These are phyloP conservation scores for Elephantulus edwardii DNA, from an alignment of 2,113 vertebrate species.

Conservation along the genomic window DNA sequence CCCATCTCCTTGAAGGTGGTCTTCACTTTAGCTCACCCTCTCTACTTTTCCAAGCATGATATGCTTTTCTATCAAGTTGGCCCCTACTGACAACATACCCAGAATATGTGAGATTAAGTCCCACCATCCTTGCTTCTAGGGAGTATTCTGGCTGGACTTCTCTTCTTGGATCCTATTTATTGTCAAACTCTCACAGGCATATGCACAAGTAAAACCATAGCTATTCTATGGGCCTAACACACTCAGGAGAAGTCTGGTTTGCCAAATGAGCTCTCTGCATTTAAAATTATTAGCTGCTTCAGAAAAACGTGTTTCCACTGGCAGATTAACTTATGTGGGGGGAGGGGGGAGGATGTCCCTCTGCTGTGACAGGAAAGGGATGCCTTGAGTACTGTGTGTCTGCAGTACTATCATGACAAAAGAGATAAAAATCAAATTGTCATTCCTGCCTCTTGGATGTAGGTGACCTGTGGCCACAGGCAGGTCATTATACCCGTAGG, in stretches of 20 bases:
- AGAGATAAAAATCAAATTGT: constrained; percentile 65
- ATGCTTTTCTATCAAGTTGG: too few relatives aligned
- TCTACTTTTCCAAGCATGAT: too few relatives aligned
- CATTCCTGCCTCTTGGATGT: constrained; percentile 40
- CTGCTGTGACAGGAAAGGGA: constrained; percentile 49
- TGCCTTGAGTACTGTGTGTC: background rate
- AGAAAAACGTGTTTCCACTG: constrained; percentile 50
- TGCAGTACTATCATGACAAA: constrained; percentile 58
- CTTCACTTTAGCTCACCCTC: too few relatives aligned
- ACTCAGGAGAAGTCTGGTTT: constrained; percentile 8
- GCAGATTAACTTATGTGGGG: constrained; percentile 11
- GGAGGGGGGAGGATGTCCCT: background rate
- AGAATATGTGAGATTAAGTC: too few relatives aligned
- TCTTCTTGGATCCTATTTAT: too few relatives aligned
- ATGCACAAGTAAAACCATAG: background rate
- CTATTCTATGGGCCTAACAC: background rate
- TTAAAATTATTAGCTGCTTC: background rate
- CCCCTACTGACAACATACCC: too few relatives aligned
- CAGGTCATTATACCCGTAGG: constrained; percentile 59
- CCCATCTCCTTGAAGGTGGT: too few relatives aligned
- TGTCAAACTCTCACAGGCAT: background rate
- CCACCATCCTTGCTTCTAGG: too few relatives aligned
- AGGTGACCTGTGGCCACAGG: constrained; percentile 62
- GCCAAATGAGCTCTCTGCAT: background rate
- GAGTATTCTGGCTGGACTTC: too few relatives aligned